Evolutionary conservation across 2,113 vertebrate genomes (phyloP).

Genomic region (Ceyx melanurus): DNA sequence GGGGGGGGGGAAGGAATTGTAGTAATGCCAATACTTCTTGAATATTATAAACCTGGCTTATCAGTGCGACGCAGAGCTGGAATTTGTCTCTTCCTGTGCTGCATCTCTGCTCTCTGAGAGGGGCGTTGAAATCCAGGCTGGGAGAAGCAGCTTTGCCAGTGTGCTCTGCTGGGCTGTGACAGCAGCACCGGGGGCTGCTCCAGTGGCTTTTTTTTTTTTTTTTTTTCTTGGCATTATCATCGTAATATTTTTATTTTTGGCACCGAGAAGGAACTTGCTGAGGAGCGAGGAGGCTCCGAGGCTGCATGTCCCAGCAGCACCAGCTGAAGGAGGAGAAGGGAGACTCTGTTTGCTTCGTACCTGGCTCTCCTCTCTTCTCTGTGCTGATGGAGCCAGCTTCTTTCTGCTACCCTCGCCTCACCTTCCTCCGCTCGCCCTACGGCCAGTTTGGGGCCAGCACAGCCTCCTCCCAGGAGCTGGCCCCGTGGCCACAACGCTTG

Average conservation of each 20-base stretch:
- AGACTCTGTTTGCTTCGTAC: conserved; percentile 52
- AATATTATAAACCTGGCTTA: conserved; percentile 72
- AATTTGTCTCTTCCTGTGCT: conserved; percentile 69
- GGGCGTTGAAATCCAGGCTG: conserved; percentile 64
- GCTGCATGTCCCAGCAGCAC: conserved; percentile 57
- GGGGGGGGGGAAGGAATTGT: conserved; percentile 10
- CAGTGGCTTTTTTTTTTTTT: too few species aligned
- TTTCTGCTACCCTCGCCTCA: conserved; percentile 50
- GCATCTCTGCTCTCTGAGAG: conserved; percentile 65
- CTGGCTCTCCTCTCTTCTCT: conserved; percentile 50
- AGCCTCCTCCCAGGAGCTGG: conserved; percentile 40
- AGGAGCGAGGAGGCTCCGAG: background rate
- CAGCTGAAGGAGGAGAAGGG: conserved; percentile 49
- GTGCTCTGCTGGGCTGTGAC: conserved; percentile 41
- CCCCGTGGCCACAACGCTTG: conserved; percentile 34
- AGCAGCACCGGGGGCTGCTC: background rate
- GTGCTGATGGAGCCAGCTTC: conserved; percentile 58
- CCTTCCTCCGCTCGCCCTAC: conserved; percentile 45
- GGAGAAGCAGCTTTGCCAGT: conserved; percentile 57
- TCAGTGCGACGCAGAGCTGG: conserved; percentile 63
- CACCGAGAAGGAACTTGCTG: background rate
- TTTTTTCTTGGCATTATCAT: too few species aligned
- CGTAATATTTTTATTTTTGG: background rate
- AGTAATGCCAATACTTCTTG: conserved; percentile 65
- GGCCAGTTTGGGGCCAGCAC: conserved; percentile 44